Base-by-base conservation (phyloP, 2,888 invertebrate species). In the Watsonalla binaria region DNA sequence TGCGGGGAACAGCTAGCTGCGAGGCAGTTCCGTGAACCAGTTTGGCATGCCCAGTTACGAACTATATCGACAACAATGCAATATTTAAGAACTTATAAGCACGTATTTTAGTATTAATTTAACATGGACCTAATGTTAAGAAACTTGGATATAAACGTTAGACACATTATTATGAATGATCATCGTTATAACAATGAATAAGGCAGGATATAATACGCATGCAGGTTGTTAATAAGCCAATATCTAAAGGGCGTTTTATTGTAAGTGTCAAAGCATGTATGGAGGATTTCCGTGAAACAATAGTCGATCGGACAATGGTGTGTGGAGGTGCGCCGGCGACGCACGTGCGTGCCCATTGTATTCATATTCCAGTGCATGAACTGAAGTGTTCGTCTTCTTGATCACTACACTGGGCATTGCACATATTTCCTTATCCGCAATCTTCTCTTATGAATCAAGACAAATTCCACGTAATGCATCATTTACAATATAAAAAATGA, bases 341-440 rank as follows among this genome's bases (percentile, higher is more conserved):
- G 84, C 89, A 86, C 89, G 88, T 89, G 89, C 83, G 79, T 76
- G 69, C 70, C 68, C 76, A 85, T 86, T 86, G 86, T 87, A 78
- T 82, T 78, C 83, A 75, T 79, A 81, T 72, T 66, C 63, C 72
- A 68, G 78, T 77, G 73, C 67, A 75, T 75, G 72, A 66, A 62
- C 57, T 58, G 11, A 11, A 11, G 9, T 11, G 5, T 56, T 65
- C 66, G 58, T 60, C 54, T 60, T 65, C 54, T 54, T 63, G 58
- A 56, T 35, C 35, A 13, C 48, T 37, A 48, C 37, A 34, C 14
- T 57, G 66, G 65, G 65, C 69, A 73, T 71, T 65, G 67, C 66
- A 66, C 59, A 65, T 63, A 64, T 65, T 68, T 67, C 67, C 64
- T 63, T 58, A 58, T 59, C 57, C 63, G 15, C 63, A 42, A 42